Conservation (phyloP, 2,113 vertebrate genomes). For the Leucoraja erinaceus region DNA sequence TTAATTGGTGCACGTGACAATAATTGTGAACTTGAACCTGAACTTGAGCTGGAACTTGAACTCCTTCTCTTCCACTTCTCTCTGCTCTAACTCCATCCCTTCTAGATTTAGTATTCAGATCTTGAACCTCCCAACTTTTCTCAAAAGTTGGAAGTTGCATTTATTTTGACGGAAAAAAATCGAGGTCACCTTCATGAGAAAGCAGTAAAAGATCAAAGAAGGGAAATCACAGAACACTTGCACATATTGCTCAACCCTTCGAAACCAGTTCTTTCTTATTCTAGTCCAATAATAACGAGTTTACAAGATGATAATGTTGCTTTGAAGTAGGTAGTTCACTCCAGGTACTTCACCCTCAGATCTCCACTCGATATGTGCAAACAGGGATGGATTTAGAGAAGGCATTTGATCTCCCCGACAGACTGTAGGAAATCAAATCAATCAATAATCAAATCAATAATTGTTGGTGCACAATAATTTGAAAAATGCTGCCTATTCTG, state of each 20-base stretch:
- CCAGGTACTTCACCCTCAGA: neutral
- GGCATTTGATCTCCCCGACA: neutral
- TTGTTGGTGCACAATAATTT: neutral
- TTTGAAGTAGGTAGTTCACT: neutral
- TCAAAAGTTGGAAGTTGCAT: neutral
- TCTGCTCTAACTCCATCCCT: no score
- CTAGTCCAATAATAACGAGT: neutral
- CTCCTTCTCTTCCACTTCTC: no score
- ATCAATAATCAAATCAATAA: neutral
- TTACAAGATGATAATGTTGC: neutral
- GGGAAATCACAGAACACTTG: neutral
- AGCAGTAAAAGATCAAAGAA: conserved; percentile 3
- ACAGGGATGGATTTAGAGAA: neutral
- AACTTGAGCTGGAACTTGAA: no score
- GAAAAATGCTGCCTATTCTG: neutral
- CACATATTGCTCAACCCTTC: neutral
- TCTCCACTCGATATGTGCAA: neutral
- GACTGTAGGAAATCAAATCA: neutral
- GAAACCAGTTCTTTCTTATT: neutral
- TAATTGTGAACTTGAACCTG: no score
- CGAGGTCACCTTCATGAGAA: neutral
- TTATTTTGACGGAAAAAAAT: neutral
- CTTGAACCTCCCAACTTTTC: neutral
- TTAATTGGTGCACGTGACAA: no score
- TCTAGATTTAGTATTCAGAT: neutral